Evolutionary conservation across 1,140 invertebrate species (phyloP).

Genomic region (Drosophila rufa): DNA sequence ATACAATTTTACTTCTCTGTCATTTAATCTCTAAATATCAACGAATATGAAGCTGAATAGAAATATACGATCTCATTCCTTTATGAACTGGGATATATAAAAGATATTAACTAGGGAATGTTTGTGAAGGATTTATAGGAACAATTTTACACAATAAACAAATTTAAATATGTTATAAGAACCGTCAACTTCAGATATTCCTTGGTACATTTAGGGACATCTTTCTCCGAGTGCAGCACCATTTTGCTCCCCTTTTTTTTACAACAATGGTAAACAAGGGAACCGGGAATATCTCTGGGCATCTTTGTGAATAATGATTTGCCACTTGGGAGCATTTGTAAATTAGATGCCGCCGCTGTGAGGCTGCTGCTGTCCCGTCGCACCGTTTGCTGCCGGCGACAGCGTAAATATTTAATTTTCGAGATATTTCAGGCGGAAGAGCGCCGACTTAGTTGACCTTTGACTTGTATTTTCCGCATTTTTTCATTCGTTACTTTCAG

Average conservation of each 20-base stretch:
- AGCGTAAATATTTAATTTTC: conserved; percentile 80
- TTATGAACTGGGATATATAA: too few relatives aligned
- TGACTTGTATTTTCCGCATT: conserved; percentile 48
- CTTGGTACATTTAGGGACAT: too few relatives aligned
- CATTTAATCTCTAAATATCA: too few relatives aligned
- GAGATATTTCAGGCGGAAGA: conserved; percentile 71
- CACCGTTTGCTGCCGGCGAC: conserved; percentile 50
- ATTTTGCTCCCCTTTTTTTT: conserved; percentile 47
- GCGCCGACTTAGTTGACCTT: conserved; percentile 59
- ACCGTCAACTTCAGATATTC: too few relatives aligned
- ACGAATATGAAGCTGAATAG: neutral
- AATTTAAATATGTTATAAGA: too few relatives aligned
- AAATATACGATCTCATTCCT: neutral
- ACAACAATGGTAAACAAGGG: conserved; percentile 61
- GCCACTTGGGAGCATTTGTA: conserved; percentile 81
- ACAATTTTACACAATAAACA: neutral
- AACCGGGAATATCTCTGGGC: conserved; percentile 47
- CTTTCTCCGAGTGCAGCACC: conserved; percentile 6
- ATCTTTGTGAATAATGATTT: conserved; percentile 81
- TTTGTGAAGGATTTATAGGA: too few relatives aligned
- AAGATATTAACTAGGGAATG: too few relatives aligned
- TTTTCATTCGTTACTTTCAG: conserved; percentile 45
- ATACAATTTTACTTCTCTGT: too few relatives aligned
- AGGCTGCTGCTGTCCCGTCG: conserved; percentile 34
- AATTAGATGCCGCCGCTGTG: conserved; percentile 71